These are phyloP conservation scores for Uropsilus gracilis DNA, from an alignment of 2,113 vertebrate genomes.

Conservation along the genomic window DNA sequence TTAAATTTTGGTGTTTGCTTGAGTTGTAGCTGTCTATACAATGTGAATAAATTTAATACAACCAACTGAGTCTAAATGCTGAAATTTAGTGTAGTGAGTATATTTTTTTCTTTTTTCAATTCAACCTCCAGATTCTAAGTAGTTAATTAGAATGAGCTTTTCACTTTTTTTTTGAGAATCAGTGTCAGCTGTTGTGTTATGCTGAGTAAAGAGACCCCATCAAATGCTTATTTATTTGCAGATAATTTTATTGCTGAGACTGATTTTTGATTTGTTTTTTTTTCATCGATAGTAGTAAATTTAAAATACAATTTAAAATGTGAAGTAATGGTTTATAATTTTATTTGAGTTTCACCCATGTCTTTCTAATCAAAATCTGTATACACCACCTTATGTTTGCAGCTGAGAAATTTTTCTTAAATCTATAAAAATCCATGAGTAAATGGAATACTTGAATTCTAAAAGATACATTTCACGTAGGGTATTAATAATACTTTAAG, in stretches of 20 bases:
- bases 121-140: background rate
- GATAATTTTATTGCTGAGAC: background rate
- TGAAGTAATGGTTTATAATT: background rate
- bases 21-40: slow-evolving; percentile 42
- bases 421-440: background rate
- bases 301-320: background rate
- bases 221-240: slow-evolving; percentile 4
- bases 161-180: background rate
- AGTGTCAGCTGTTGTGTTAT: background rate
- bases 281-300: background rate
- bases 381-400: background rate
- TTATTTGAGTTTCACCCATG: too few species aligned
- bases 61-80: slow-evolving; percentile 27
- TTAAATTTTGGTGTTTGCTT: slow-evolving; percentile 46
- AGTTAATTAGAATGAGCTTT: slow-evolving; percentile 40
- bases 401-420: background rate
- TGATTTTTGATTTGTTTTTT: background rate
- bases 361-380: background rate
- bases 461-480: background rate
- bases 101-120: background rate
- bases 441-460: slow-evolving; percentile 13
- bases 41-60: slow-evolving; percentile 38
- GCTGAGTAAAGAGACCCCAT: background rate
- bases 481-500: background rate
- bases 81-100: slow-evolving; percentile 29